Evolutionary conservation across 2,888 invertebrate species (phyloP).

Genomic region (Trachelus tabidus): DNA sequence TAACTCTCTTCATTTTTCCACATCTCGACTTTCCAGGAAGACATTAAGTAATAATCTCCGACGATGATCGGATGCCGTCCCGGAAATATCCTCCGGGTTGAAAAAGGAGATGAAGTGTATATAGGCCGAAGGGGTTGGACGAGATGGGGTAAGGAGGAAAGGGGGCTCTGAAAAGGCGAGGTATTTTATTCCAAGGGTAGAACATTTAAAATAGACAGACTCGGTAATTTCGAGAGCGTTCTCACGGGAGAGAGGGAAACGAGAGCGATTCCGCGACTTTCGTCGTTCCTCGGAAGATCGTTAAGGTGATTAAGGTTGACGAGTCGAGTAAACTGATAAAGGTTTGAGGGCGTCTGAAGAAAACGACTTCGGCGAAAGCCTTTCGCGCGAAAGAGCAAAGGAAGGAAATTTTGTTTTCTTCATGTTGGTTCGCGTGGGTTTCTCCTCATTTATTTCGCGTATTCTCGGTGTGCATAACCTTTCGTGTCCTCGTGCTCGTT

Average conservation of each 20-base stretch:
- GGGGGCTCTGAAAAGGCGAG: conserved; percentile 5
- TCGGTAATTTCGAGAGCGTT: background rate
- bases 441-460: background rate
- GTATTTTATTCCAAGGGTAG: background rate
- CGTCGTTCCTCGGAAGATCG: background rate
- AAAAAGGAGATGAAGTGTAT: conserved; percentile 10
- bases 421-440: background rate
- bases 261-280: background rate
- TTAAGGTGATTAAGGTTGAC: background rate
- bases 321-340: background rate
- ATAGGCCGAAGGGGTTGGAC: background rate
- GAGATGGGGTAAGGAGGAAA: background rate
- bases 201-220: background rate
- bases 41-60: conserved; percentile 57
- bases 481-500: background rate
- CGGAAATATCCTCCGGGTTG: background rate
- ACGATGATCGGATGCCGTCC: conserved; percentile 41
- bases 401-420: background rate
- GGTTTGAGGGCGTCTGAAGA: background rate
- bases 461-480: background rate
- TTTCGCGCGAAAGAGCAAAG: background rate
- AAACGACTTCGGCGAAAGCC: background rate
- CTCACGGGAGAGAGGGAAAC: background rate
- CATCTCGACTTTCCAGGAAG: conserved; percentile 10
- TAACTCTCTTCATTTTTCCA: background rate